phyloP scores from a whole-genome alignment of 2,113 vertebrate genomes.

The Hassar affinis region DNA sequence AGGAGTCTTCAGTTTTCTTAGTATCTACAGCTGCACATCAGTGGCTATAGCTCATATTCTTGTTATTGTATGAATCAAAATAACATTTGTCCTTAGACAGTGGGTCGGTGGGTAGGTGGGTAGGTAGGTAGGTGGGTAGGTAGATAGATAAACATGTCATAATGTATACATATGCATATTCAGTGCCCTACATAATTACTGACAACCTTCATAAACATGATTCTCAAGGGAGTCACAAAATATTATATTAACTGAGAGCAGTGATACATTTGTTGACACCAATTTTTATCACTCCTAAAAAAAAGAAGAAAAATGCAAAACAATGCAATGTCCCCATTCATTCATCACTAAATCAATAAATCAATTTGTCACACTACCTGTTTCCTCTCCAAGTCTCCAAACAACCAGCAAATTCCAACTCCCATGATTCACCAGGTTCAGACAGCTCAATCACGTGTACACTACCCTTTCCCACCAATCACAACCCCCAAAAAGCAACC shows the following conservation, averaged over 20 bases:
- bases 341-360: neutral
- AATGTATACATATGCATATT: neutral
- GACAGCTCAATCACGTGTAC: no score
- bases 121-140: no score
- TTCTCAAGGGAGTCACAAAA: neutral
- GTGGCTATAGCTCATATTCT: neutral
- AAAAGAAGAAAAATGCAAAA: neutral
- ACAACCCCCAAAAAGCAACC: no score
- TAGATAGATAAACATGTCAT: neutral
- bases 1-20: neutral
- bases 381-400: no score
- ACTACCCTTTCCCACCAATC: no score
- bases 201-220: neutral
- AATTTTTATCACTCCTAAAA: neutral
- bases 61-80: neutral
- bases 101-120: no score
- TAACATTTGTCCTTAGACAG: neutral
- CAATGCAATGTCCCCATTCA: neutral
- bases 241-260: neutral
- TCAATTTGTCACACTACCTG: no score
- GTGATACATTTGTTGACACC: neutral
- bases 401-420: no score
- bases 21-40: neutral
- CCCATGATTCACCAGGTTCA: no score
- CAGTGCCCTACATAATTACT: neutral